Percentiles rank a stretch among this genome's conserved stretches.
These are phyloP conservation scores for Epistrophe grossulariae DNA, from an alignment of 2,888 invertebrate species.

Conservation along the genomic window DNA sequence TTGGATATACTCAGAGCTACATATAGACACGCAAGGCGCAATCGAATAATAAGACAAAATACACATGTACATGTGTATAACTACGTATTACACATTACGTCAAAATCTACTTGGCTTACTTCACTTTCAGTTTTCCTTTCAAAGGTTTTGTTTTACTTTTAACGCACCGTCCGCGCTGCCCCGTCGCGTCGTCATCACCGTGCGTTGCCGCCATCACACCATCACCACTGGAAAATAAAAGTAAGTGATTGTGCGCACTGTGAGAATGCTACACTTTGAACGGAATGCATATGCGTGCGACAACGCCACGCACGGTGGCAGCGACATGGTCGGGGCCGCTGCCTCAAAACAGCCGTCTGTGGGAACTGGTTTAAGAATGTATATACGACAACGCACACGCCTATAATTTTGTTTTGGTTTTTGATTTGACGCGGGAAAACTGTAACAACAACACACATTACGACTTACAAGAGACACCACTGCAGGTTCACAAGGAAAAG, in stretches of 20 bases:
- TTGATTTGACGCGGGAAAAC: not conserved
- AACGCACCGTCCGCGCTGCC: not conserved
- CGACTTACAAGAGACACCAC: not conserved
- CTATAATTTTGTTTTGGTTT: not conserved
- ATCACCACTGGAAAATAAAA: slow-evolving; percentile 7
- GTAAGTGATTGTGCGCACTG: slow-evolving; percentile 36
- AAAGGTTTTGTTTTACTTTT: slow-evolving; percentile 41
- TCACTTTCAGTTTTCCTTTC: slow-evolving; percentile 57
- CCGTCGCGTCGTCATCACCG: no score
- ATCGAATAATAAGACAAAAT: slow-evolving; percentile 44
- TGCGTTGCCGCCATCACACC: not conserved
- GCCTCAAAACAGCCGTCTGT: slow-evolving; percentile 32
- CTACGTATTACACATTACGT: slow-evolving; percentile 49
- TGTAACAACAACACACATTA: not conserved
- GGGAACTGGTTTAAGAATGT: slow-evolving; percentile 69
- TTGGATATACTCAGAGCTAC: not conserved
- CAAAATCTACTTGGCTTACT: slow-evolving; percentile 59
- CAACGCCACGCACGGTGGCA: slow-evolving; percentile 28
- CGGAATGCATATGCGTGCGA: slow-evolving; percentile 65
- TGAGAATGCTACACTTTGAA: slow-evolving; percentile 58
- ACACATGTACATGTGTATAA: slow-evolving; percentile 30
- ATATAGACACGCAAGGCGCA: slow-evolving; percentile 6
- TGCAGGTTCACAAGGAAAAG: slow-evolving; percentile 25
- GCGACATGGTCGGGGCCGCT: slow-evolving; percentile 13
- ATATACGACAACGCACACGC: slow-evolving; percentile 48